Evolutionary conservation across 2,888 invertebrate species (phyloP), one percentile per base, ranked within the genome.

Genomic region (Lacanobia oleracea): DNA sequence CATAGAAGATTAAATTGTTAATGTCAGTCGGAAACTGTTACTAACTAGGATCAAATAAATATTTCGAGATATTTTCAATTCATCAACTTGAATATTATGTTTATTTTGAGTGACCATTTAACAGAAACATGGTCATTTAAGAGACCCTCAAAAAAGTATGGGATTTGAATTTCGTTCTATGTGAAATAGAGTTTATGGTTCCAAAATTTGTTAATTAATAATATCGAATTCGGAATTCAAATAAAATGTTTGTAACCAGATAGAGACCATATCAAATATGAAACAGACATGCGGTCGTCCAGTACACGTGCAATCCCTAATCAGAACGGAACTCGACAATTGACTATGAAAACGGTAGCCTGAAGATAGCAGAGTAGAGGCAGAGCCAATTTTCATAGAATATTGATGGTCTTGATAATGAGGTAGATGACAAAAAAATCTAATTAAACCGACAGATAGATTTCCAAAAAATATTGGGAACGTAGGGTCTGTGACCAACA

Each of bases 241-340:
- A 48, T 48, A 18, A 5, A 12, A 33, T 14, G n/a, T 45, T 66
- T 33, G 27, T 53, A 14, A 33, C 40, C 4, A 66, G 43, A 70
- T 57, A 70, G 40, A 63, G 60, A 23, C 12, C 66, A 61, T 57
- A 73, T 50, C 37, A 65, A 79, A 57, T 53, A 64, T 43, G 33
- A 67, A 12, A 37, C 40, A 51, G 50, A 23, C 54, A 51, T 33
- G 51, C 43, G 50, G 53, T 59, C 9, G 72, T 59, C 9, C 45
- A 64, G 43, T 63, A 54, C 79, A 79, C 79, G 79, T 79, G 83
- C 73, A 67, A 45, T 66, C 23, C 59, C 54, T 83, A 83, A 67
- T 83, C 64, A 73, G 73, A 67, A 54, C 67, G 79, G 70, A 76
- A 73, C 63, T 59, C 48, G 5, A 40, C 82, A 84, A 76, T 81